A percentile compares a stretch with the other conserved stretches of the same genome.
phyloP scores from a whole-genome alignment of 2,113 vertebrate genomes.

The Aepyceros melampus region DNA sequence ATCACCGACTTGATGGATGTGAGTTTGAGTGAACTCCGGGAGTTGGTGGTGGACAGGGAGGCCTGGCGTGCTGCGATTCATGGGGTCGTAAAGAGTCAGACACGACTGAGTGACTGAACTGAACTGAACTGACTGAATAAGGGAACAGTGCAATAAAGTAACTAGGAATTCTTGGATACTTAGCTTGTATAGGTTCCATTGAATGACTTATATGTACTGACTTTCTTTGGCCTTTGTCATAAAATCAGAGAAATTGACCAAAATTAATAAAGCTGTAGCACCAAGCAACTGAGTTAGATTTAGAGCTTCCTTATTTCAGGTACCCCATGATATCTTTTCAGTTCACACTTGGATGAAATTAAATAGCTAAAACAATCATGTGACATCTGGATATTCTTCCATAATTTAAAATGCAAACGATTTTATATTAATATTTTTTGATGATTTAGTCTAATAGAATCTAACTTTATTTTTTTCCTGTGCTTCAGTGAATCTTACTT shows the following conservation, averaged over 20 bases:
- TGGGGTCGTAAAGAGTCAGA: no score
- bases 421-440: not conserved
- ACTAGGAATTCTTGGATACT: not conserved
- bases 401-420: not conserved
- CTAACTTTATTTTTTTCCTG: not conserved
- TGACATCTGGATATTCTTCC: not conserved
- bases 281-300: not conserved
- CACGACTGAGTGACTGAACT: fast-evolving
- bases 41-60: no score
- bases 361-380: not conserved
- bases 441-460: not conserved
- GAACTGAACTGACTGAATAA: not conserved
- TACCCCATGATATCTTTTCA: not conserved
- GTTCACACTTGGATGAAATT: not conserved
- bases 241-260: not conserved
- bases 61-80: no score
- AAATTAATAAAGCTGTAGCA: not conserved
- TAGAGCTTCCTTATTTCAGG: not conserved
- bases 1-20: fast-evolving
- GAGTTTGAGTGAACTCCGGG: no score
- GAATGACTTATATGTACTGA: not conserved
- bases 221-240: not conserved
- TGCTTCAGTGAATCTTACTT: not conserved
- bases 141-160: not conserved
- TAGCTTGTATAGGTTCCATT: not conserved